Percentiles rank a stretch among this genome's conserved stretches.
Evolutionary conservation across 2,113 vertebrate genomes (phyloP).

Genomic region (Capricornis sumatraensis): DNA sequence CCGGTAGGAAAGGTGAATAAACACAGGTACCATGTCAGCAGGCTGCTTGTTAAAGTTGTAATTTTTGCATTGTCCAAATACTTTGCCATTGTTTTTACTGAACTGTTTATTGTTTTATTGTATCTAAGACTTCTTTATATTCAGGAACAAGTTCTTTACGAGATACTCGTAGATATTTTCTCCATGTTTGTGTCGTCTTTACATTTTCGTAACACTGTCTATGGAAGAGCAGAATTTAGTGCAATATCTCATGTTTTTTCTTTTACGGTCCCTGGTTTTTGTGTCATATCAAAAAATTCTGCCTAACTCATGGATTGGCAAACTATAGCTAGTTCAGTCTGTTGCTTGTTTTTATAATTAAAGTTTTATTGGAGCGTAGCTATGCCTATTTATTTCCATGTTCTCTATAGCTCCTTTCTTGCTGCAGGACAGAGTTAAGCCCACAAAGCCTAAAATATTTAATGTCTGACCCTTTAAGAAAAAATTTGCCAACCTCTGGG

Average conservation of each 20-base stretch:
- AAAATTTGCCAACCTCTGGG: background rate
- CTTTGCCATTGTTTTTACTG: constrained; percentile 22
- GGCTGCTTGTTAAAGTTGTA: background rate
- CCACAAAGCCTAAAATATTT: background rate
- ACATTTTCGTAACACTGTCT: background rate
- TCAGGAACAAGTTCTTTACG: background rate
- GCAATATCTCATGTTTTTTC: background rate
- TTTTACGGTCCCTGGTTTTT: background rate
- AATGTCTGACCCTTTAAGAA: background rate
- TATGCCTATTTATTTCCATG: background rate
- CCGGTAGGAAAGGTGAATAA: background rate
- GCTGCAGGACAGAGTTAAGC: background rate
- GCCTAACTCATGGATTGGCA: background rate
- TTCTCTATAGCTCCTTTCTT: background rate
- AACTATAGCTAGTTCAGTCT: background rate
- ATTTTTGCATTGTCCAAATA: background rate
- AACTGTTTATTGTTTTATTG: background rate
- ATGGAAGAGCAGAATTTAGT: constrained; percentile 23
- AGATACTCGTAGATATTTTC: background rate
- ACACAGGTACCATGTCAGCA: background rate
- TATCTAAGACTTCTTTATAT: constrained; percentile 27
- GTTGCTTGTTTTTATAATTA: background rate
- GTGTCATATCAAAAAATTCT: background rate
- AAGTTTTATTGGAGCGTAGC: background rate
- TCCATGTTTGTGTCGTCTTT: background rate